phyloP scores from a whole-genome alignment of 1,140 invertebrate species.

The Dysdera silvatica region DNA sequence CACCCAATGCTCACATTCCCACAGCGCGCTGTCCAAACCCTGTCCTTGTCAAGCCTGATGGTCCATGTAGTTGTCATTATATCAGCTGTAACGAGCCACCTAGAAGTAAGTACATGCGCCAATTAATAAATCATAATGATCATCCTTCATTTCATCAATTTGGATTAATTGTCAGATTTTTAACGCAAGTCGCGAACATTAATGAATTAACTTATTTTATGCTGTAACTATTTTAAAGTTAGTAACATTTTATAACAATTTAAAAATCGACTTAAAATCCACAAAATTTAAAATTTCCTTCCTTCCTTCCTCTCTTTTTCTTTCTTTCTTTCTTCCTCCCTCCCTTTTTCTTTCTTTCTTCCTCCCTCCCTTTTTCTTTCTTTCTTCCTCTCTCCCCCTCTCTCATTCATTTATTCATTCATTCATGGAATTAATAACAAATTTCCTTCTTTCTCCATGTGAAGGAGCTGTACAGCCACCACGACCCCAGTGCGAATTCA shows the following conservation, averaged over 20 bases:
- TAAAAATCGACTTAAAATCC: background rate
- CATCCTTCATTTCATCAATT: background rate
- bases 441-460: background rate
- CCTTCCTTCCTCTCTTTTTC: no score
- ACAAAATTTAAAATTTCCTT: no score
- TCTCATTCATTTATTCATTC: no score
- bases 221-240: no score
- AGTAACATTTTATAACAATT: background rate
- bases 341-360: no score
- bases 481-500: constrained; percentile 47
- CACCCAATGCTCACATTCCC: constrained; percentile 26
- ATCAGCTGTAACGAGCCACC: constrained; percentile 34
- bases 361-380: no score
- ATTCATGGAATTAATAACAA: no score
- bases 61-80: constrained; percentile 35
- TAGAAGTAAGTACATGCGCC: constrained; percentile 11
- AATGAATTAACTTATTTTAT: no score
- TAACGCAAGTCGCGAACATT: no score
- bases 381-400: no score
- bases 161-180: background rate
- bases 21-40: constrained; percentile 33
- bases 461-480: constrained; percentile 15
- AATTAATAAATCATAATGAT: background rate
- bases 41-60: constrained; percentile 32
- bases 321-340: no score